These are phyloP conservation scores for Leuctra nigra DNA, from an alignment of 2,888 invertebrate species.

Conservation along the genomic window DNA sequence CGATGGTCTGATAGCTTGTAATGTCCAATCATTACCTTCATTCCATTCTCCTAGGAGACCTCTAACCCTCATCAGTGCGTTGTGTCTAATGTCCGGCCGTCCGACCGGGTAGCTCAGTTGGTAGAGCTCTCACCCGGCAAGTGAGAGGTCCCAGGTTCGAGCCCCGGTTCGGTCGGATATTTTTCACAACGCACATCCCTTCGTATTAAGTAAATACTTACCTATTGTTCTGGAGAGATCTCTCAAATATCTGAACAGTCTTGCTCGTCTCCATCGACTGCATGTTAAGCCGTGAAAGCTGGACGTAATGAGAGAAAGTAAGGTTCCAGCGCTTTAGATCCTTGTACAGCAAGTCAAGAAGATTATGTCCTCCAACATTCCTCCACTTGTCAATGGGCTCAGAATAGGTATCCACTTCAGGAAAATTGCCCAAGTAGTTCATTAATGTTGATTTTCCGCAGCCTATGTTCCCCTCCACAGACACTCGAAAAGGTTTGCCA, in stretches of 20 bases:
- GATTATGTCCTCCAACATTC: constrained; percentile 68
- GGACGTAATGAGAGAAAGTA: constrained; percentile 48
- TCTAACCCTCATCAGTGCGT: too few relatives aligned
- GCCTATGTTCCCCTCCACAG: constrained; percentile 44
- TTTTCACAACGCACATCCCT: too few relatives aligned
- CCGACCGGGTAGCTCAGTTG: too few relatives aligned
- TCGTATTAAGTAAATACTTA: too few relatives aligned
- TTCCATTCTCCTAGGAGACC: too few relatives aligned
- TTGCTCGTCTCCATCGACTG: constrained; percentile 44
- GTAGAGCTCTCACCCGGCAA: too few relatives aligned
- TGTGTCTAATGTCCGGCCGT: too few relatives aligned
- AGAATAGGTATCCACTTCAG: constrained; percentile 42
- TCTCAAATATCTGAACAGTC: constrained; percentile 37
- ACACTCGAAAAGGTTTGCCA: constrained; percentile 39
- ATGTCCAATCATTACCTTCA: too few relatives aligned
- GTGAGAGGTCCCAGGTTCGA: too few relatives aligned
- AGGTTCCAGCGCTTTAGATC: constrained; percentile 45
- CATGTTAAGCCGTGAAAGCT: constrained; percentile 42
- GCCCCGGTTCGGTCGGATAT: too few relatives aligned
- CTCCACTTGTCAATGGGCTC: constrained; percentile 85
- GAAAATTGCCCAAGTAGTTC: constrained; percentile 38
- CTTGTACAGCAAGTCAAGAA: constrained; percentile 47
- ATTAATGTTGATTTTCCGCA: constrained; percentile 43
- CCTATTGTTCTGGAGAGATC: constrained; percentile 40
- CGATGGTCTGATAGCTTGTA: too few relatives aligned